These are phyloP conservation scores for Charina bottae DNA, from an alignment of 2,113 vertebrate species.

Conservation along the genomic window DNA sequence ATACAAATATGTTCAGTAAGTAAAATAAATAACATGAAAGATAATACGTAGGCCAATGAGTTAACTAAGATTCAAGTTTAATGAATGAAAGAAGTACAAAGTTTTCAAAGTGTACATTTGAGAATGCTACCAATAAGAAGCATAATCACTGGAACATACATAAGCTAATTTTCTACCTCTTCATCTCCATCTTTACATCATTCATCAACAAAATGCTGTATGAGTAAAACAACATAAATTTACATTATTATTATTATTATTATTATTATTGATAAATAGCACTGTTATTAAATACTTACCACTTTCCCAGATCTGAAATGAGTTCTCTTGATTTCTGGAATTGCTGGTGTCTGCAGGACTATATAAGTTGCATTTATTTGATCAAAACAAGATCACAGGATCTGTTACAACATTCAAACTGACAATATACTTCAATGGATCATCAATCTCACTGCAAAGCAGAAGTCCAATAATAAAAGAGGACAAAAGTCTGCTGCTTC, in stretches of 20 bases:
- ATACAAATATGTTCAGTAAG: not conserved
- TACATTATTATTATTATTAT: too few species aligned
- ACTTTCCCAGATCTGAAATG: slow-evolving; percentile 22
- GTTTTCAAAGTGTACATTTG: slow-evolving; percentile 1
- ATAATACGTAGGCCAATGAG: slow-evolving; percentile 5
- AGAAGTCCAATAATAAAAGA: not conserved
- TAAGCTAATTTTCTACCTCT: not conserved
- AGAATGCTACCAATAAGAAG: not conserved
- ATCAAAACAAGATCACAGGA: slow-evolving; percentile 10
- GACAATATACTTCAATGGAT: not conserved
- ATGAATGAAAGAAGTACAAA: slow-evolving; percentile 28
- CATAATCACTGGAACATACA: not conserved
- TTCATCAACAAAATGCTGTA: not conserved
- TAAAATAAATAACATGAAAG: not conserved
- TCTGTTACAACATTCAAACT: not conserved
- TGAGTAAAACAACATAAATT: not conserved
- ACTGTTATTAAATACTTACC: slow-evolving; percentile 26
- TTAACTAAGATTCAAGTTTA: slow-evolving; percentile 5
- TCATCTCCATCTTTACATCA: not conserved
- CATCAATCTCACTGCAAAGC: not conserved
- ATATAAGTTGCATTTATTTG: slow-evolving; percentile 14
- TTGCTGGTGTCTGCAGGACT: slow-evolving; percentile 28
- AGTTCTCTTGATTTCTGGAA: slow-evolving; percentile 6
- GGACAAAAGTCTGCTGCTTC: not conserved
- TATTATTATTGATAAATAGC: not conserved